A percentile compares a stretch with the other conserved stretches of the same genome.
Evolutionary conservation across 2,797 vertebrate species (phyloP).

Genomic region (Todus mexicanus): DNA sequence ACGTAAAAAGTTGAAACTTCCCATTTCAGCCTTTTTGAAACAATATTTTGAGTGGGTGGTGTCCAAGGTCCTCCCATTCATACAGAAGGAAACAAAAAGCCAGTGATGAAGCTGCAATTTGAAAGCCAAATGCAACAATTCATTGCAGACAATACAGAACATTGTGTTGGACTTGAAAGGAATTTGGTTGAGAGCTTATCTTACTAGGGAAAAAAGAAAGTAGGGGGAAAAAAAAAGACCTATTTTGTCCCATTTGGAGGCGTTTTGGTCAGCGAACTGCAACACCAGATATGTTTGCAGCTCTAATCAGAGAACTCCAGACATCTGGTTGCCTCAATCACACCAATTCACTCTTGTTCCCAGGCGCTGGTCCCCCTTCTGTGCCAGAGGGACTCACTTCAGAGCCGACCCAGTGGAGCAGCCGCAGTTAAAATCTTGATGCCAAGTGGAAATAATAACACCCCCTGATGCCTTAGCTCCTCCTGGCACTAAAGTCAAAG

Average conservation of each 20-base stretch:
- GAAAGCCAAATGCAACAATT: neutral
- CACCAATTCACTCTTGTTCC: neutral
- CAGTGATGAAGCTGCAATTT: neutral
- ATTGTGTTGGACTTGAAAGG: neutral
- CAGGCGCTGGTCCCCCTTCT: neutral
- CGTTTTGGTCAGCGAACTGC: neutral
- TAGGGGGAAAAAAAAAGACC: accelerated
- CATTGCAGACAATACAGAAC: neutral
- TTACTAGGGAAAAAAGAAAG: neutral
- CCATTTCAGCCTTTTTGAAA: constrained; percentile 1
- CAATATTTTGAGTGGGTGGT: neutral
- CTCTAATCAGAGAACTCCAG: neutral
- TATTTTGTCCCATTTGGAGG: neutral
- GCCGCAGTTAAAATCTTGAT: neutral
- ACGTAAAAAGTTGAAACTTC: neutral
- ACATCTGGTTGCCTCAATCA: neutral
- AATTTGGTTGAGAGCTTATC: neutral
- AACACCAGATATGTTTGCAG: neutral
- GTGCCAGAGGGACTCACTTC: neutral
- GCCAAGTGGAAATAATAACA: neutral
- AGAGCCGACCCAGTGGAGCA: neutral
- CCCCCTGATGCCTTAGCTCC: neutral
- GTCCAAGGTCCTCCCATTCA: neutral
- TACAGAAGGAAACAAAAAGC: neutral
- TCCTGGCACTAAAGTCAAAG: neutral